Evolutionary conservation across 2,113 vertebrate species (phyloP), one percentile per base, ranked within the genome.

Genomic region (Propithecus coquereli): DNA sequence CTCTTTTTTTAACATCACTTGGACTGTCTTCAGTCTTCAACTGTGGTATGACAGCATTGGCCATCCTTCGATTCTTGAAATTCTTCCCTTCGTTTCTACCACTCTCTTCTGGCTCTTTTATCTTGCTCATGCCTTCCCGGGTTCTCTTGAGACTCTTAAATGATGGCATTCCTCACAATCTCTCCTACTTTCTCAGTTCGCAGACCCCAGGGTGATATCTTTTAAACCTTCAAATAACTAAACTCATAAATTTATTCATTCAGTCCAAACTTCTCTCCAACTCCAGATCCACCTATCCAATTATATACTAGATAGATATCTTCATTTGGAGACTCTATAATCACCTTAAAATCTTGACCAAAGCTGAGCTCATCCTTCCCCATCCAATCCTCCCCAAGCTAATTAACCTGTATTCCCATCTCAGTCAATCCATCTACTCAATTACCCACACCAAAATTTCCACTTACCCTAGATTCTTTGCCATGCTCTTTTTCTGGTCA

Each of bases 331-430:
- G 27, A 71, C 50, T 79, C 73, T 91, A 25, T 34, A 89, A 82
- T 74, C 23, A 81, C 45, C 86, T 94, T 95, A 74, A 93, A 95
- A 93, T 86, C 23, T 23, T 77, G 27, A 77, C 14, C 66, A 94
- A 83, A 95, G 43, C 0, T 20, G 27, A 96, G n/a, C 20, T 40
- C 74, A 61, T 50, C 23, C 30, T 87, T 70, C 52, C 34, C 50
- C 59, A 77, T 61, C 45, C n/a, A 93, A n/a, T 82, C 43, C 11
- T 96, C 40, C 40, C 65, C 57, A 63, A 86, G 6, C 47, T 37
- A 93, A 74, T 76, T 80, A 70, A 65, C 23, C 25, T 63, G 5
- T n/a, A 66, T 43, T 86, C 18, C 37, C 18, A 54, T 70, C 70
- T 87, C 8, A 37, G 50, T 61, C 54, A 61, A 40, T 57, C 5